These are phyloP conservation scores for Globia sparganii DNA, from an alignment of 2,888 invertebrate species.

Conservation along the genomic window DNA sequence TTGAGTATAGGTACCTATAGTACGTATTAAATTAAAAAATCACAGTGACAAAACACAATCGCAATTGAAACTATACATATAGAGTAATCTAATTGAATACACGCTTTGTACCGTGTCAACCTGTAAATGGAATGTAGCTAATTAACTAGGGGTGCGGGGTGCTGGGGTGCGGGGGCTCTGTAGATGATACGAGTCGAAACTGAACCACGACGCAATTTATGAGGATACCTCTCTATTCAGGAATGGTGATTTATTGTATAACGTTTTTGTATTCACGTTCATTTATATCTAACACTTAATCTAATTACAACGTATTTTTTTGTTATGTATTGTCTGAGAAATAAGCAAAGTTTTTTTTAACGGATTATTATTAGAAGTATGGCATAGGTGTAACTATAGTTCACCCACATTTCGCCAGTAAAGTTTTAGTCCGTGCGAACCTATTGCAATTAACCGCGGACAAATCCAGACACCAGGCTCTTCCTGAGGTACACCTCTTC, in stretches of 20 bases:
- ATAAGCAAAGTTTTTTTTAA: background rate
- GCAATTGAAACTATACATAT: conserved; percentile 1
- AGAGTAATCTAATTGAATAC: conserved; percentile 3
- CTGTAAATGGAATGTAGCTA: conserved; percentile 23
- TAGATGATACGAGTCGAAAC: conserved; percentile 4
- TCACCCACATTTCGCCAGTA: background rate
- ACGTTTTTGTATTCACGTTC: background rate
- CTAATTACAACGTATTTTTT: background rate
- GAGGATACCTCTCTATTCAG: conserved; percentile 6
- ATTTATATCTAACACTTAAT: background rate
- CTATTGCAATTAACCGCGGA: too few relatives aligned
- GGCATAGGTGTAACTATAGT: background rate
- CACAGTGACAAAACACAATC: background rate
- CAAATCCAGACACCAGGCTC: too few relatives aligned
- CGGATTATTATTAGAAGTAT: background rate
- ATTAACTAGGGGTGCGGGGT: conserved; percentile 23
- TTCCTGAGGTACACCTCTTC: too few relatives aligned
- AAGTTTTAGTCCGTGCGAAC: too few relatives aligned
- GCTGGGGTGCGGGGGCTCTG: too few relatives aligned
- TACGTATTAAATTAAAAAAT: background rate
- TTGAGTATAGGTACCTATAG: too few relatives aligned
- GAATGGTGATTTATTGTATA: conserved; percentile 14
- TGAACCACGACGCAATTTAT: conserved; percentile 29
- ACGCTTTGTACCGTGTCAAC: background rate
- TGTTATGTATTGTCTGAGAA: background rate